Evolutionary conservation across 2,797 vertebrate species (phyloP).

Genomic region (Heteromormyrus szaboi): DNA sequence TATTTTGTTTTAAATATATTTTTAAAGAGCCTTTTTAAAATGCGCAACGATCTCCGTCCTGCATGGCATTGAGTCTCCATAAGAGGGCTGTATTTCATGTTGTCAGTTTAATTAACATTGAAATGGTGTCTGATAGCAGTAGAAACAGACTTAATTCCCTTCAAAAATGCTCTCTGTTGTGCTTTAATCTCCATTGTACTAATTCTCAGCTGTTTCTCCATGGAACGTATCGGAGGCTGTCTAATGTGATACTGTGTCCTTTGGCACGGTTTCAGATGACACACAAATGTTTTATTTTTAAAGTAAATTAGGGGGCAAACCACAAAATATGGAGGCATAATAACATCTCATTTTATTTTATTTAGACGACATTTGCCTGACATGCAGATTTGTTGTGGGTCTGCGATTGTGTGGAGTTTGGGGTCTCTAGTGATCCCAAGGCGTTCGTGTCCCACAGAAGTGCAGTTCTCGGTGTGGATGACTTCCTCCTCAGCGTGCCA

Average conservation of each 20-base stretch:
- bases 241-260: neutral
- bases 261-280: neutral
- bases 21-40: neutral
- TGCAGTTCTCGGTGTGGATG: neutral
- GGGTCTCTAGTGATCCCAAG: neutral
- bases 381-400: neutral
- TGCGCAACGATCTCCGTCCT: neutral
- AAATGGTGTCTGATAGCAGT: constrained; percentile 8
- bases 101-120: constrained; percentile 2
- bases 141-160: neutral
- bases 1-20: constrained; percentile 7
- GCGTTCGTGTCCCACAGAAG: neutral
- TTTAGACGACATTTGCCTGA: neutral
- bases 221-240: neutral
- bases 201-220: neutral
- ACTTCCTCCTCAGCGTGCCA: neutral
- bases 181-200: neutral
- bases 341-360: neutral
- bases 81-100: neutral
- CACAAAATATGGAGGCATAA: neutral
- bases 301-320: neutral
- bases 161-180: neutral
- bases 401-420: neutral
- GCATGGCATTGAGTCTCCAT: neutral
- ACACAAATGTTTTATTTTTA: neutral